Conservation (phyloP, 2,888 invertebrate genomes). For the Synanthedon vespiformis region DNA sequence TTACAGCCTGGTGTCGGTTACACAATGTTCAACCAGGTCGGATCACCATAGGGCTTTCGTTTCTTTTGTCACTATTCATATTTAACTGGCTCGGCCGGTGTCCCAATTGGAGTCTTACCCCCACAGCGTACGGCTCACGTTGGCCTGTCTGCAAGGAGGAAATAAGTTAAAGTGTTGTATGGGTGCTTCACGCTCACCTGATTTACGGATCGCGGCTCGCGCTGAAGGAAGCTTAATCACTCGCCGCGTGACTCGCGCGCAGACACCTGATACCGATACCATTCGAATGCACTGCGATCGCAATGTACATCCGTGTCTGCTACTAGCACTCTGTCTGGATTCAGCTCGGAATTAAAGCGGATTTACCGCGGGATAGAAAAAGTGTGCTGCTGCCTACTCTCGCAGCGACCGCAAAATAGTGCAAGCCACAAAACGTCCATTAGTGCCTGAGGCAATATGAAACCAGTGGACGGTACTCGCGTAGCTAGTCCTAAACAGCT, state of each 20-base stretch:
- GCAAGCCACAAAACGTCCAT: neutral
- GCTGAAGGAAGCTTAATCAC: constrained; percentile 2
- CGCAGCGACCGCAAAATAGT: neutral
- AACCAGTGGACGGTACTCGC: neutral
- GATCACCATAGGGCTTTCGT: constrained; percentile 1
- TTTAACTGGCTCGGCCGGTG: neutral
- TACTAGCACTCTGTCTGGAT: too few relatives aligned
- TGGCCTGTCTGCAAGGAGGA: neutral
- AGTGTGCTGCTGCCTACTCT: neutral
- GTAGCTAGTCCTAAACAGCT: too few relatives aligned
- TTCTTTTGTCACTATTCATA: constrained; percentile 1
- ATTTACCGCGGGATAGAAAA: neutral
- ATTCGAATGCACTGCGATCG: neutral
- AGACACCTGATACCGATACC: neutral
- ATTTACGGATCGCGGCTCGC: constrained; percentile 8
- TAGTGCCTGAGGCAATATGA: neutral
- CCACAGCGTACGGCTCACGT: neutral
- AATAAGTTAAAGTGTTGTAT: constrained; percentile 10
- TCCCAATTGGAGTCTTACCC: neutral
- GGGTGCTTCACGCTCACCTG: constrained; percentile 13
- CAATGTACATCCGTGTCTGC: too few relatives aligned
- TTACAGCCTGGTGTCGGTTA: constrained; percentile 3
- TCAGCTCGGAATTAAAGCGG: too few relatives aligned
- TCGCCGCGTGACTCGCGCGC: neutral
- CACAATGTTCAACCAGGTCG: constrained; percentile 1